Percentiles rank a stretch among this genome's conserved stretches.
These are phyloP conservation scores for Eupithecia subfuscata DNA, from an alignment of 2,888 invertebrate genomes.

Conservation along the genomic window DNA sequence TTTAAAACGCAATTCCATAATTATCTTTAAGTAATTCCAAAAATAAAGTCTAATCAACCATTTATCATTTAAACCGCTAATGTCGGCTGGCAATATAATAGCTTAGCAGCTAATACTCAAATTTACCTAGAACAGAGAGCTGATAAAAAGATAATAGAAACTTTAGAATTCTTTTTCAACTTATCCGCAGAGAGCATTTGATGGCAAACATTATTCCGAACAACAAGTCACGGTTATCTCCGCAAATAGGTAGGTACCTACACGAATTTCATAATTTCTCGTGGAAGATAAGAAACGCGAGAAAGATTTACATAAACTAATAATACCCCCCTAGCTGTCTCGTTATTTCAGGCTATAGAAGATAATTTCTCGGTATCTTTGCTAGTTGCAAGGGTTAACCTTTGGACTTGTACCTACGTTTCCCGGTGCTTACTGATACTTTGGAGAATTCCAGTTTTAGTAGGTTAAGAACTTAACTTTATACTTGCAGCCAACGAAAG, in stretches of 20 bases:
- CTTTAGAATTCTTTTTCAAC: neutral
- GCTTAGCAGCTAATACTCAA: neutral
- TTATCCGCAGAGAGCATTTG: slow-evolving; percentile 7
- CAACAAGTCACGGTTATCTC: slow-evolving; percentile 12
- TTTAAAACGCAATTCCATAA: neutral
- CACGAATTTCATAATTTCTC: slow-evolving; percentile 22
- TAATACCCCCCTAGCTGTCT: slow-evolving; percentile 26
- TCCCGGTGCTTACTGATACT: neutral
- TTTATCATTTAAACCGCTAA: slow-evolving; percentile 9
- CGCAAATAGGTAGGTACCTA: slow-evolving; percentile 9
- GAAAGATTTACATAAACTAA: slow-evolving; percentile 37
- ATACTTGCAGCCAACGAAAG: neutral
- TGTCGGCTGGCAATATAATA: slow-evolving; percentile 2
- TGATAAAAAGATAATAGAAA: neutral
- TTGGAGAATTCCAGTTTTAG: neutral
- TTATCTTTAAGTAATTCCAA: neutral
- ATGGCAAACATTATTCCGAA: slow-evolving; percentile 7
- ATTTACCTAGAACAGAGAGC: neutral
- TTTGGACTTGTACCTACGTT: neutral
- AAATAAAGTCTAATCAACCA: slow-evolving; percentile 2
- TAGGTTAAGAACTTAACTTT: neutral
- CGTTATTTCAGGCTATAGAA: slow-evolving; percentile 27
- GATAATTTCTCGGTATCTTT: slow-evolving; percentile 31
- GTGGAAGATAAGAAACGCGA: slow-evolving; percentile 28
- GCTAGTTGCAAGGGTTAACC: slow-evolving; percentile 3